Evolutionary conservation across 1,140 invertebrate species (phyloP), one percentile per base, ranked within the genome.

Genomic region (Paraescarpia echinospica): DNA sequence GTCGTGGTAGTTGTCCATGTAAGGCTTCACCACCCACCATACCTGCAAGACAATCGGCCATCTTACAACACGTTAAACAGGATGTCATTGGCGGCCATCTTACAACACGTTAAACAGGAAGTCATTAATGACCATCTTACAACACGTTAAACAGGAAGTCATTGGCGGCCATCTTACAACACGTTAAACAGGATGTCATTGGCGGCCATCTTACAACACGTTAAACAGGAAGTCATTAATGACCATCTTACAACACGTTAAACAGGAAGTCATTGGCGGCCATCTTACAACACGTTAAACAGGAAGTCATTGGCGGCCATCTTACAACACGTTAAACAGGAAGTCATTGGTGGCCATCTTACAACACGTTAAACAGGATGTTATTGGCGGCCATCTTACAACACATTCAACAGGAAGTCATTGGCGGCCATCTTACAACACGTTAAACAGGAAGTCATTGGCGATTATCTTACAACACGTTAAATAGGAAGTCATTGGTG

Each of bases 1-100:
- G 1, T 94, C 93, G 92, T 95, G 94, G 92, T 95, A 96, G 91
- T 95, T 94, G 35, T 96, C 95, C 92, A 96, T 95, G 92, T 94
- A 95, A 18, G 95, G 95, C 92, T 95, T 95, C 35, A 94, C 94
- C 35, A 91, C 94, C 31, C 93, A 91, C 95, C 95, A 96, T 92
- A 95, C 94, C 95, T 95, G 93, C 35, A 93, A 92, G 92, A 41
- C 93, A 35, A 22, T 33, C 48, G n/a, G 14, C 41, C 33, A 91
- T 27, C 12, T 41, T 91, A 35, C 34, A 6, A 91, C 14, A 1
- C 18, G n/a, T n/a, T 22, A 48, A 59, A 33, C 18, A 48, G 33
- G 34, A 48, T 12, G 41, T n/a, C 31, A 31, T 35, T 35, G 34
- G 91, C 18, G 91, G 18, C 33, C 18, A 48, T 33, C 34, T n/a